Evolutionary conservation across 1,140 invertebrate species (phyloP), one percentile per base, ranked within the genome.

Genomic region (Pararge aegeria): DNA sequence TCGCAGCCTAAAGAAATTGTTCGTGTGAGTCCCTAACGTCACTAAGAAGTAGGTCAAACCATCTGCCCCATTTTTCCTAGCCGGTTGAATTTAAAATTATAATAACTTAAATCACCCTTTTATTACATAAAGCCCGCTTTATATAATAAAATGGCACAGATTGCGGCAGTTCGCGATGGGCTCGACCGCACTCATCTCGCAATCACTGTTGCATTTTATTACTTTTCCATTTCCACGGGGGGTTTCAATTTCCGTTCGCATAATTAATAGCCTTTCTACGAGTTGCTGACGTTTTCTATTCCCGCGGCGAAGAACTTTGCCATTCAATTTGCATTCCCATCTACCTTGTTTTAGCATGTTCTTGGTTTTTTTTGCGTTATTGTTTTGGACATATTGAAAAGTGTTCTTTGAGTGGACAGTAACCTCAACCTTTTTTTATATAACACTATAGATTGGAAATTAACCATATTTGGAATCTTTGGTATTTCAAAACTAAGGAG

Each of bases 151-250:
- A 24, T 24, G 46, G 50, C 29, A 27, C 30, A 56, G 53, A 66
- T 61, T 61, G 51, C 48, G 54, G 42, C 54, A 67, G 51, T 57
- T 66, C 57, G 61, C 55, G 54, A 55, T 56, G 63, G 60, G 66
- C 63, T 59, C 61, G 54, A 40, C 67, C 63, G 75, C 66, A 79
- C 80, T 87, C 81, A 79, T 82, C 83, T 80, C 74, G 77, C 82
- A 87, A 87, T 83, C 78, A 80, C 74, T 83, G 82, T 83, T 80
- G 84, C 84, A 85, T 87, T 87, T 87, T 87, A 87, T 87, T 87
- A 87, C 83, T 87, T 85, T 87, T 85, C 81, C 79, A 87, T 87
- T 84, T 87, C 84, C 82, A 78, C 76, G 81, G 80, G 38, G 76
- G 82, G 82, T 87, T 85, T 85, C 84, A 83, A 87, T 87, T 85